These are phyloP conservation scores for Drosophila ustulata DNA, from an alignment of 2,888 invertebrate genomes.

Conservation along the genomic window DNA sequence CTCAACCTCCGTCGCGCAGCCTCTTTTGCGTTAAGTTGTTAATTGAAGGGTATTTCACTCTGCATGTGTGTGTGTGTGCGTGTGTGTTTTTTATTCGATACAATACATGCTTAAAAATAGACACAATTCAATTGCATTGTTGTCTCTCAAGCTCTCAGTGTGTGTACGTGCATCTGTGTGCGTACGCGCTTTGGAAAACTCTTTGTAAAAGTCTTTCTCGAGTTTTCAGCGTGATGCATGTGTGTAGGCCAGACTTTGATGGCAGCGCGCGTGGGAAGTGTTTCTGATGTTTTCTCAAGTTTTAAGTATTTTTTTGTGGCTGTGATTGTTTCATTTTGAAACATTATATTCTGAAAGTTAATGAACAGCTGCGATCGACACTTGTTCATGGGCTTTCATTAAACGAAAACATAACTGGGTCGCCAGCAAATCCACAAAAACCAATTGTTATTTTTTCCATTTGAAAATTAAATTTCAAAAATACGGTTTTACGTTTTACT, in stretches of 20 bases:
- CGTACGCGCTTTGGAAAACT: constrained; percentile 11
- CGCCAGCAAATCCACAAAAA: background rate
- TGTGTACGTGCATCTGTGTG: background rate
- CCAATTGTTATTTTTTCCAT: background rate
- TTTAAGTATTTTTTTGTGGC: constrained; percentile 11
- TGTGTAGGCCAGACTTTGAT: constrained; percentile 23
- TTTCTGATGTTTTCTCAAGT: constrained; percentile 15
- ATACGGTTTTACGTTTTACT: too few relatives aligned
- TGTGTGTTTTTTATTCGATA: constrained; percentile 9
- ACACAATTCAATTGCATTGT: constrained; percentile 24
- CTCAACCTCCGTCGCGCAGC: constrained; percentile 12
- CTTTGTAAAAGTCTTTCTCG: constrained; percentile 12
- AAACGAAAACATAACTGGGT: constrained; percentile 4
- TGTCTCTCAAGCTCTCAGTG: constrained; percentile 1
- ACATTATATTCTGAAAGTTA: constrained; percentile 23
- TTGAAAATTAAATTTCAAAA: background rate
- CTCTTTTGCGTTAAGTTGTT: constrained; percentile 62
- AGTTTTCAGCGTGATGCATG: background rate
- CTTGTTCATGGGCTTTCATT: constrained; percentile 26
- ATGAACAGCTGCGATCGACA: constrained; percentile 43
- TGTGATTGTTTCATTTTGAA: background rate
- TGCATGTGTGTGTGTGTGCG: constrained; percentile 22
- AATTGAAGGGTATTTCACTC: constrained; percentile 68
- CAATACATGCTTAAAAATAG: constrained; percentile 16
- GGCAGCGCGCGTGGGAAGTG: constrained; percentile 36